These are phyloP conservation scores for Propsilocerus akamusi DNA, from an alignment of 1,140 invertebrate genomes.

Conservation along the genomic window DNA sequence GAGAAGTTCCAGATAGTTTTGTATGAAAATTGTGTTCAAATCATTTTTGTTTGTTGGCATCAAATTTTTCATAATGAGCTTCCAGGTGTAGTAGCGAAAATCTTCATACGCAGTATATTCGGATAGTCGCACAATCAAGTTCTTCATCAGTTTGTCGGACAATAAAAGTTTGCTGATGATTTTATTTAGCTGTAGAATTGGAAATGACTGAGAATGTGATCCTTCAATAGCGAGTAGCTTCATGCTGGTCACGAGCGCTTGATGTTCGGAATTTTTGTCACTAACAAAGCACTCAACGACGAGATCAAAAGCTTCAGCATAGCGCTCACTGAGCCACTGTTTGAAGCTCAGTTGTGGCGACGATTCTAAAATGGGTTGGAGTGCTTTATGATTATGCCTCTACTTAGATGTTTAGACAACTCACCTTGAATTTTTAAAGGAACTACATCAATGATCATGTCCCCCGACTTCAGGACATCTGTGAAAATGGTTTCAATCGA, in stretches of 20 bases:
- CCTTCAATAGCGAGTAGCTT: constrained; percentile 44
- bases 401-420: constrained; percentile 7
- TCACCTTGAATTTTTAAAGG: constrained; percentile 23
- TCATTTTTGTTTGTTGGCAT: constrained; percentile 28
- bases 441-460: constrained; percentile 34
- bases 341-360: constrained; percentile 35
- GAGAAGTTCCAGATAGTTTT: constrained; percentile 48
- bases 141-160: constrained; percentile 26
- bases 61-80: constrained; percentile 30
- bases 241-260: constrained; percentile 44
- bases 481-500: constrained; percentile 47
- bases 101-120: constrained; percentile 43
- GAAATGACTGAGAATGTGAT: constrained; percentile 37
- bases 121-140: constrained; percentile 35
- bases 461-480: constrained; percentile 38
- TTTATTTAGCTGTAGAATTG: constrained; percentile 24
- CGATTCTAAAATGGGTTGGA: constrained; percentile 19
- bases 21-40: constrained; percentile 39
- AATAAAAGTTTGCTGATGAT: constrained; percentile 36
- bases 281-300: constrained; percentile 30
- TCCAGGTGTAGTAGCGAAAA: constrained; percentile 36
- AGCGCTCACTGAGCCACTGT: constrained; percentile 36
- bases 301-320: constrained; percentile 34
- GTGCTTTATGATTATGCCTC: not conserved
- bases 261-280: constrained; percentile 28